Evolutionary conservation across 2,888 invertebrate genomes (phyloP), one percentile per base, ranked within the genome.

Genomic region (Brassicogethes aeneus): DNA sequence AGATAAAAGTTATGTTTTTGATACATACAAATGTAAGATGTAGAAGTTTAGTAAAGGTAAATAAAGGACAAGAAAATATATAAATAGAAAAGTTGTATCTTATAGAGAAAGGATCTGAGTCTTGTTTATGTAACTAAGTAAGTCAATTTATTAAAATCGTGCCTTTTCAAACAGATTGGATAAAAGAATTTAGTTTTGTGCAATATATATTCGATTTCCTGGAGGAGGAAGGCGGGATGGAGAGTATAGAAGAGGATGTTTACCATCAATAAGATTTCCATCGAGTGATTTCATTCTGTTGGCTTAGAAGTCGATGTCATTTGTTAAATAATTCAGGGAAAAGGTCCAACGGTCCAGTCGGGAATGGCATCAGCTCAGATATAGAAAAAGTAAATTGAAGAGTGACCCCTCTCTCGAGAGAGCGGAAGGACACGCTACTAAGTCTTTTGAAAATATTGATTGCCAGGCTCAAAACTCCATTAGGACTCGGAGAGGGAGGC

Each of bases 381-480:
- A 32, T 32, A 32, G 32, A 32, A 32, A 32, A 32, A 32, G 32
- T 32, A 32, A 32, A 32, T 32, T 32, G 32, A 32, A 13, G 10
- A 8, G 23, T 23, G 5, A 23, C 5, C 23, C 23, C n/a, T n/a
- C n/a, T n/a, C n/a, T n/a, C n/a, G n/a, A n/a, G 23, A 10, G 23
- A 23, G 23, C 23, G 5, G 23, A 23, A 23, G 23, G 23, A 23
- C 23, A 23, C 23, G 10, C 23, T 23, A 45, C 39, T 45, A 47
- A 48, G 50, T 52, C 54, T 53, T 49, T 53, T 49, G 48, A 65
- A 62, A 64, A 69, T 69, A 69, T 68, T 66, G 67, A 69, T 68
- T 64, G 63, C 65, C 50, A n/a, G 61, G 69, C 70, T 69, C 69
- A 69, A 69, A 69, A 68, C 62, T 61, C 69, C 68, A 70, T 70